phyloP scores from a whole-genome alignment of 2,113 vertebrate species.

The Rhodinocichla rosea region DNA sequence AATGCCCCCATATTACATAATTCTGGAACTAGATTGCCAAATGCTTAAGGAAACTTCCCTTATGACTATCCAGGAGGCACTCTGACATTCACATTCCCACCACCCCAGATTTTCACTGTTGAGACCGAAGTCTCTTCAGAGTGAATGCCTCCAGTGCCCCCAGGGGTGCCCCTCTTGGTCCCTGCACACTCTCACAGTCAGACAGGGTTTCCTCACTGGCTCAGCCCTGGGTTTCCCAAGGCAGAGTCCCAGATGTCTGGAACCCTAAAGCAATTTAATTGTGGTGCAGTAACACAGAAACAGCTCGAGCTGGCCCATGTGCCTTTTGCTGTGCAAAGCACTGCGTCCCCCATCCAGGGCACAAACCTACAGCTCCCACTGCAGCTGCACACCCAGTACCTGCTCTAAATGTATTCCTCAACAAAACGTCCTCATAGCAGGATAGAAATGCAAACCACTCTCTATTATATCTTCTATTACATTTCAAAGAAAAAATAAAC shows the following conservation, averaged over 20 bases:
- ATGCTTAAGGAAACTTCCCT: background rate
- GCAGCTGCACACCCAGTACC: background rate
- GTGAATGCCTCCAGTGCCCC: rapidly evolving
- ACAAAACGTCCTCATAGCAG: background rate
- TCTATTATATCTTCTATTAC: background rate
- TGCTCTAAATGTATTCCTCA: background rate
- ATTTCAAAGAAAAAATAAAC: background rate
- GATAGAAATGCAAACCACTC: background rate
- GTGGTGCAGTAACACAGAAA: background rate
- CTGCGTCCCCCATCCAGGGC: too few species aligned
- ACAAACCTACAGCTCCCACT: background rate
- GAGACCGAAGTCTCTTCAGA: background rate
- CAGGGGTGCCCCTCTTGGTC: rapidly evolving
- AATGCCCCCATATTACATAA: background rate
- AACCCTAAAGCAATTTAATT: background rate
- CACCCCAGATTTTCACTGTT: too few species aligned
- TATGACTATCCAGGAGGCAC: background rate
- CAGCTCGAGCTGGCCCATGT: background rate
- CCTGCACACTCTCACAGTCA: background rate
- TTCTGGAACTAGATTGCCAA: background rate
- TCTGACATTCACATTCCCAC: background rate
- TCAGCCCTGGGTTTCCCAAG: background rate
- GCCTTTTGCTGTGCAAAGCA: background rate
- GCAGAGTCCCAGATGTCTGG: background rate
- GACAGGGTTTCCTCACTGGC: background rate